Base-by-base conservation (phyloP, 2,113 vertebrate genomes). In the Cochlearius cochlearius region DNA sequence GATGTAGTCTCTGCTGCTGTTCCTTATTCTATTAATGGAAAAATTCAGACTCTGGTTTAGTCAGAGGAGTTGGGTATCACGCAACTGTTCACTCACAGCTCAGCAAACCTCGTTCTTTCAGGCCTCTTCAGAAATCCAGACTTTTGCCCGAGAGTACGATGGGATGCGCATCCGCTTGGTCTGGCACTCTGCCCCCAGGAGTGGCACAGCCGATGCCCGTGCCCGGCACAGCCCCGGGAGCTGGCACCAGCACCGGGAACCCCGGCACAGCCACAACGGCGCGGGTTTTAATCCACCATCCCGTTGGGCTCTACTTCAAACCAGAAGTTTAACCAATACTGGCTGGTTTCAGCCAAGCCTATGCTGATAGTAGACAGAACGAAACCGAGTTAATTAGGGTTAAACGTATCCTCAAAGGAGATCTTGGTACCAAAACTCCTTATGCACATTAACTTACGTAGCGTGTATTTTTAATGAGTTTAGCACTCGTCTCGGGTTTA, bases 401-500 rank as follows among this genome's bases (percentile, higher is more conserved):
- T 94, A 92, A 95, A 97, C 12, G 86, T 34, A 94, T 86, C 81
- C 80, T 81, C 93, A 93, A 95, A 93, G 88, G 88, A 92, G 59
- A 94, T 76, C 89, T 86, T 64, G 41, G 87, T 52, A 98, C 97
- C 97, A 98, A 98, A 98, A 98, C 96, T 88, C 83, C 96, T 98
- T 95, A 94, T 43, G 96, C 76, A 76, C 84, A 84, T 73, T 87
- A 94, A 94, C 93, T 92, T 91, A 43, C 14, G 72, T 12, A 92
- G 80, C 72, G 80, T 85, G 78, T 77, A 95, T 92, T 88, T 96
- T 95, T 95, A 96, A 96, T 88, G 88, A 96, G 90, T 92, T 85
- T 86, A 94, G 93, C 76, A 68, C 52, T 96, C 52, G 97, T 91
- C 45, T 96, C 1, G 7, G 95, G 96, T 97, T 97, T 92, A 78